Base-by-base conservation (phyloP, 2,113 vertebrate species). In the Gopherus evgoodei region DNA sequence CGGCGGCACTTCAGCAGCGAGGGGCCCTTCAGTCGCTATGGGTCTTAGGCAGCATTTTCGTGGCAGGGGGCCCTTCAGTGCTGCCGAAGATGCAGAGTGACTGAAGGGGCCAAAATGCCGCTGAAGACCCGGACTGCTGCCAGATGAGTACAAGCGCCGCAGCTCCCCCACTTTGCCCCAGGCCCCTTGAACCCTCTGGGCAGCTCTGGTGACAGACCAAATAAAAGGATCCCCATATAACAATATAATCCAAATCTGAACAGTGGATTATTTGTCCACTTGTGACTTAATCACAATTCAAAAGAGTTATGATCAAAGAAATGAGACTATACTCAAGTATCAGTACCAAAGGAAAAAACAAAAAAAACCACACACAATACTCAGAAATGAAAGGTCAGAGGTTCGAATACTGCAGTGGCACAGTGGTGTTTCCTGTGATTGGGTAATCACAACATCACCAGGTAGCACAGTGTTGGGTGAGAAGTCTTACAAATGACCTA, bases 221-320 rank as follows among this genome's bases (percentile, higher is more conserved):
- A 83, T 93, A 78, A 90, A 89, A 25, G 49, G 92, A 90, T 56
- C 42, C 91, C 75, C 86, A 69, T 91, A 90, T 72, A 91, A 31
- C 95, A 91, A 82, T 86, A 83, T 90, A 82, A 96, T 87, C 31
- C 44, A 83, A 47, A 82, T 91, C 42, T 84, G 78, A 93, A 88
- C 21, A 44, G 5, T 81, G 50, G 50, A 87, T 91, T 94, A 92
- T 92, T 94, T 96, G 90, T 31, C 95, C 88, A 90, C 90, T 88
- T 87, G 84, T 52, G 76, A 93, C 54, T 93, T 95, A 87, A 96
- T 87, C 79, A 56, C 56, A 93, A 89, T 93, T 95, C 44, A 82
- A 62, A 72, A 76, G n/a, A 79, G 25, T 13, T 62, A 90, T 44
- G 11, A 82, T 93, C 79, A 88, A 54, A 75, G 8, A 84, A 86